Percentiles rank a stretch among this genome's conserved stretches.
These are phyloP conservation scores for Malurus cyaneus DNA, from an alignment of 2,113 vertebrate genomes.

Conservation along the genomic window DNA sequence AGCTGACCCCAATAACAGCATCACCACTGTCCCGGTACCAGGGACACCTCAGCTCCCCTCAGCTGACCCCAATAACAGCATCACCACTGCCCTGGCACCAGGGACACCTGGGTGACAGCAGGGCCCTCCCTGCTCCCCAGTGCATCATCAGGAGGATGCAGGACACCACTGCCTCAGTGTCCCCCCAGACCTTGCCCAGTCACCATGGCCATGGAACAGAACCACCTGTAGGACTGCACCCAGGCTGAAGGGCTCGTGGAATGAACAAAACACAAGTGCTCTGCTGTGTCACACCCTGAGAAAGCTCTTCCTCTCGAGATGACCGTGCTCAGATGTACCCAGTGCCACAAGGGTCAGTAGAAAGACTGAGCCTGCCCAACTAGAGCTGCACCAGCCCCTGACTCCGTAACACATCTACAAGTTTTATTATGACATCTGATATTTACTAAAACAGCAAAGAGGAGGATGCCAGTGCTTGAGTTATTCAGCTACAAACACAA, in stretches of 20 bases:
- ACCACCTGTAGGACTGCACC: too few relatives aligned
- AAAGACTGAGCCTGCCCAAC: not conserved
- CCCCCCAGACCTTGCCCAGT: not conserved
- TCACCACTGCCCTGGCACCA: not conserved
- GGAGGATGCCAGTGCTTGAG: not conserved
- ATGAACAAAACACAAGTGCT: not conserved
- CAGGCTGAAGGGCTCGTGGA: not conserved
- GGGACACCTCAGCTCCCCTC: not conserved
- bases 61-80: accelerated
- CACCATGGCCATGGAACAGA: not conserved
- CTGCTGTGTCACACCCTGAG: not conserved
- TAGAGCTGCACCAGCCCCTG: not conserved
- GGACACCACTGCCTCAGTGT: not conserved
- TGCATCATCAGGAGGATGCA: not conserved
- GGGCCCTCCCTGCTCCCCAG: too few relatives aligned
- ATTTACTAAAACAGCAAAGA: not conserved
- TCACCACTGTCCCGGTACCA: not conserved
- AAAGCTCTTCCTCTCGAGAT: accelerated
- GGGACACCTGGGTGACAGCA: not conserved
- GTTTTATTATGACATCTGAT: not conserved
- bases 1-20: accelerated
- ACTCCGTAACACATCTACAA: not conserved
- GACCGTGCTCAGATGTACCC: not conserved
- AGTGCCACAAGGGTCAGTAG: not conserved
- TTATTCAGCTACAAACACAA: too few relatives aligned